Evolutionary conservation across 2,888 invertebrate species (phyloP).

Genomic region (Stenchaetothrips biformis): DNA sequence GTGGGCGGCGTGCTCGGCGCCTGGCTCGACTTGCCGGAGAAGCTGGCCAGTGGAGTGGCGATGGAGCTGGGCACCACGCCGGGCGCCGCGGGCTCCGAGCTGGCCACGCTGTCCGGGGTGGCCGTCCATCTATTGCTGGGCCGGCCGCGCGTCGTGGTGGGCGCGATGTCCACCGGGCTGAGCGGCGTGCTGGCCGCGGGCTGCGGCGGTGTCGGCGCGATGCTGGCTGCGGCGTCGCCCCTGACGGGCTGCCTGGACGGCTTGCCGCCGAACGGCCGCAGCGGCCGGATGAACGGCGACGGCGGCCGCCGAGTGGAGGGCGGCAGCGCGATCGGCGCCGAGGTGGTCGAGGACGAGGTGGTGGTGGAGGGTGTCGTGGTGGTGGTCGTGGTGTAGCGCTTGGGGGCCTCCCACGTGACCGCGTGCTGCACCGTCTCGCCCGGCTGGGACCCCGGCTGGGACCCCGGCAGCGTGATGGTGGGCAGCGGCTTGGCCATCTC

Average conservation of each 20-base stretch:
- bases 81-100: neutral
- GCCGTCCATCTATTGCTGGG: constrained; percentile 12
- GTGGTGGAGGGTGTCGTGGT: neutral
- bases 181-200: neutral
- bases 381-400: neutral
- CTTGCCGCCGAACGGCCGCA: neutral
- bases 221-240: neutral
- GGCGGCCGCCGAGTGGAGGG: neutral
- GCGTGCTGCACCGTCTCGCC: constrained; percentile 15
- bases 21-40: constrained; percentile 11
- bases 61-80: neutral
- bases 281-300: neutral
- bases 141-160: constrained; percentile 13
- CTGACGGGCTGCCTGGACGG: neutral
- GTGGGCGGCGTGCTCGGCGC: neutral
- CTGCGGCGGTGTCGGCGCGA: constrained; percentile 8
- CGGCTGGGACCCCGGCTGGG: neutral
- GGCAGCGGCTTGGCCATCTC: constrained; percentile 17
- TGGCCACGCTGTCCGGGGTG: neutral
- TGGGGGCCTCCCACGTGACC: constrained; percentile 4
- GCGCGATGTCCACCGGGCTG: neutral
- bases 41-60: neutral
- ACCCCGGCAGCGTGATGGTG: neutral
- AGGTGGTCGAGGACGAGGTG: neutral
- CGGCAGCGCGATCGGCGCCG: neutral